Base-by-base conservation (phyloP, 1,140 invertebrate species). In the Cataglyphis hispanica region DNA sequence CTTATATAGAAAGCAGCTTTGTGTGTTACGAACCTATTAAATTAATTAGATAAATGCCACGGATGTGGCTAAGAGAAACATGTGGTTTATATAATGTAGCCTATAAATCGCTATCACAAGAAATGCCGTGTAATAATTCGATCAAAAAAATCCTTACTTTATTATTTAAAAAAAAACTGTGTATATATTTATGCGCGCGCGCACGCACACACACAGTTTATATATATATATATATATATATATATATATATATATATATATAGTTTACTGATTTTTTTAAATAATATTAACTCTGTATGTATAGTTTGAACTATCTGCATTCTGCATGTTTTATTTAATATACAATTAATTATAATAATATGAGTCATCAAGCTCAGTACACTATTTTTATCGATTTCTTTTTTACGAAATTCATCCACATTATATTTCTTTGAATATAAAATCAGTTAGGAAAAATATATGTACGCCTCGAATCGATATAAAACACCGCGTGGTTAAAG, bases 41-140 rank as follows among this genome's bases (percentile, higher is more conserved):
- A 46, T 70, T 81, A 81, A 81, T 81, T 69, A 70, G 78, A 72
- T 81, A 72, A 81, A 56, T 50, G n/a, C 61, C 40, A 67, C 40
- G 43, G 13, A 78, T n/a, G 66, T 27, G 50, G 16, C 31, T 43
- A 60, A 58, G 50, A 56, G 66, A 72, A 81, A 72, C 78, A 7
- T 70, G 50, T 58, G 50, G 34, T 58, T n/a, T 81, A 46, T 53
- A 40, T 58, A 81, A 70, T 43, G 19, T 37, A 19, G 16, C 27
- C 37, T 19, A 43, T 69, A 56, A 70, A 56, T 81, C 31, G 13
- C n/a, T 75, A 5, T 16, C 43, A 16, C 46, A 50, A 16, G 46
- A 4, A 50, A 16, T 16, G 16, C 4, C 46, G 5, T 50, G 46
- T 50, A 50, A 50, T 50, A 50, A 50, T 0, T 3, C 16, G 46